phyloP scores from a whole-genome alignment of 2,797 vertebrate genomes.

The Ispidina lecontei region DNA sequence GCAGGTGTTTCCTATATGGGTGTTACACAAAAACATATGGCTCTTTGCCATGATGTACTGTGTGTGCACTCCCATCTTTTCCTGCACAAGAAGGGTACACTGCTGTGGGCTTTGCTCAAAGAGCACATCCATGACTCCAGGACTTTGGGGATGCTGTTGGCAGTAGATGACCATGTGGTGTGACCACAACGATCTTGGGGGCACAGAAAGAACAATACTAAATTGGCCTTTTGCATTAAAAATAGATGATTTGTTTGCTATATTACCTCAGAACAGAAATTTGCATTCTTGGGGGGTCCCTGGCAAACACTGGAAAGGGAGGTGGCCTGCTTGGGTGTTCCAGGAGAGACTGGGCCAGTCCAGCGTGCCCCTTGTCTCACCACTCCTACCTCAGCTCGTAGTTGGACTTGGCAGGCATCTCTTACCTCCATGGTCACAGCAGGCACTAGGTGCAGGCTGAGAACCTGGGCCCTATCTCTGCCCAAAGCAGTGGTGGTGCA shows the following conservation, averaged over 20 bases:
- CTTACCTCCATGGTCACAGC: not conserved
- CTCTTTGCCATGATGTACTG: not conserved
- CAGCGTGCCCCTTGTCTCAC: accelerated
- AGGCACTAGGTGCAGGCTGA: not conserved
- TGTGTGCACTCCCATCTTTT: not conserved
- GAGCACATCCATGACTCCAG: accelerated
- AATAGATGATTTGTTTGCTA: not conserved
- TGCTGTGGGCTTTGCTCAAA: not conserved
- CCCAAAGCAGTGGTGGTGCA: not conserved
- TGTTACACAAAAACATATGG: conserved; percentile 8
- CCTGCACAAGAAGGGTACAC: not conserved
- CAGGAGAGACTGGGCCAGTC: not conserved
- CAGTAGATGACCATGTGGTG: not conserved
- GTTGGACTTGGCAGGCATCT: not conserved
- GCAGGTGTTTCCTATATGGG: conserved; percentile 54
- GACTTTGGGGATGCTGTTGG: not conserved
- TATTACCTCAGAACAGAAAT: not conserved
- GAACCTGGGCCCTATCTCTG: not conserved
- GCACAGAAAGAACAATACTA: not conserved
- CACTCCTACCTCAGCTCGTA: accelerated
- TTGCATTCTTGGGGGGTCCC: accelerated
- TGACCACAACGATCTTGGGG: not conserved
- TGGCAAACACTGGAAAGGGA: not conserved
- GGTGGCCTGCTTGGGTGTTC: not conserved
- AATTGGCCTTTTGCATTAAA: not conserved